Evolutionary conservation across 64 coral and sea anemone genomes (phyloP), one percentile per base, ranked within the genome.

Genomic region (Cladopsammia gracilis): DNA sequence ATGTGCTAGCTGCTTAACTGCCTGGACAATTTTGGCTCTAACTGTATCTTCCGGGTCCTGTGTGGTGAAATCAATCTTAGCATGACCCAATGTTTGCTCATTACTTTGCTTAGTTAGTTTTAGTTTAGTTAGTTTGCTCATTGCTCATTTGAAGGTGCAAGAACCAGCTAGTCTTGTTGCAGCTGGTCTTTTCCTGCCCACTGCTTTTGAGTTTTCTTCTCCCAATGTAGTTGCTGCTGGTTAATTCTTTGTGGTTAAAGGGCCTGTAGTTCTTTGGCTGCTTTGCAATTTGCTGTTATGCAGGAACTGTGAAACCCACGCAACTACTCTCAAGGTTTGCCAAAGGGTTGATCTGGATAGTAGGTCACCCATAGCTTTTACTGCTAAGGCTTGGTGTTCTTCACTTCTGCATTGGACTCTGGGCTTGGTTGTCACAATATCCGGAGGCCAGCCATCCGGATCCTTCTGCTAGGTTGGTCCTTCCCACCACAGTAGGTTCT

Each of bases 271-370:
- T 64, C 62, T 64, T 11, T 64, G 4, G n/a, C 0, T 0, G 13
- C n/a, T 64, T 18, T 2, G 87, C 0, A 46, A 18, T 67, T 73
- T 67, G 49, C 71, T 34, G 42, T 93, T 93, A 71, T 77, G 25
- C 14, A 70, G 65, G 83, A 93, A 87, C 57, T 72, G 82, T 57
- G 58, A 76, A 52, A 87, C 48, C 83, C 91, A 93, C 18, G 82
- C 72, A 87, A 82, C 48, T 54, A 93, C 23, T 48, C 83, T 78
- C 73, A 93, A 48, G 68, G 78, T 58, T 71, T 76, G 75, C 44
- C 87, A 56, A 19, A 89, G 50, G 73, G 62, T 64, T 19, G n/a
- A 64, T 0, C n/a, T 64, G 18, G 62, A 11, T 4, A 64, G 62
- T 11, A 64, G 62, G 62, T 64, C n/a, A 13, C n/a, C 62, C n/a